A percentile compares a stretch with the other conserved stretches of the same genome.
Conservation (phyloP, 2,888 invertebrate genomes). For the Sipunculus nudus region DNA sequence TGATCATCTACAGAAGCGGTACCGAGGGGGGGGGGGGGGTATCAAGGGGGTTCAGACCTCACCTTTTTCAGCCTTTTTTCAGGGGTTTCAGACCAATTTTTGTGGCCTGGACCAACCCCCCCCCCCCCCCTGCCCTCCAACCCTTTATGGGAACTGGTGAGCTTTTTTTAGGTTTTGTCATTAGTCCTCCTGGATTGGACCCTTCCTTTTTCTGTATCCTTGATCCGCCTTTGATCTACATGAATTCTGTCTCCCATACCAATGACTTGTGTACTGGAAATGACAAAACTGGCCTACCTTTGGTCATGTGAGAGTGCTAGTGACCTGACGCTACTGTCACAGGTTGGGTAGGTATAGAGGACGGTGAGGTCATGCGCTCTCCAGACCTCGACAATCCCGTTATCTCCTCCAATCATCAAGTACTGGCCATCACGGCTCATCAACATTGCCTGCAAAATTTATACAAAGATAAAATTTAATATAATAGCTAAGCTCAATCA, state of each 20-base stretch:
- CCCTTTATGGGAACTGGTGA: no score
- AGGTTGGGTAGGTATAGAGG: conserved; percentile 96
- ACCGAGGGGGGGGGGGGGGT: no score
- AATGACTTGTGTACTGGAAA: no score
- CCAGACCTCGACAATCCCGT: conserved; percentile 98
- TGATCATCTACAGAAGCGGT: no score
- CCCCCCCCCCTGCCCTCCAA: no score
- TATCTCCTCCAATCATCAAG: conserved; percentile 95
- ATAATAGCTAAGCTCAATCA: neutral
- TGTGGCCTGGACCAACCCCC: no score
- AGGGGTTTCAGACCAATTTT: no score
- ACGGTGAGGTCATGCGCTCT: conserved; percentile 95
- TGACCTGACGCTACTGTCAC: conserved; percentile 91
- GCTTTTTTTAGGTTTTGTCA: no score
- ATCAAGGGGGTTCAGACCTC: no score
- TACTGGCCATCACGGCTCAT: conserved; percentile 98
- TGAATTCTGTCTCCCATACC: neutral
- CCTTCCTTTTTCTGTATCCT: no score
- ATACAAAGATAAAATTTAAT: conserved; percentile 36
- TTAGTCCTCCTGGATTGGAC: no score
- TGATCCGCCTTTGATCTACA: neutral
- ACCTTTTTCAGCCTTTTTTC: no score
- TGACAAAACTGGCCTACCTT: conserved; percentile 76
- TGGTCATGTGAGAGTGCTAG: conserved; percentile 98
- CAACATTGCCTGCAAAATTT: conserved; percentile 72